Conservation (phyloP, 2,888 invertebrate genomes). For the Chaetoderma sp. region DNA sequence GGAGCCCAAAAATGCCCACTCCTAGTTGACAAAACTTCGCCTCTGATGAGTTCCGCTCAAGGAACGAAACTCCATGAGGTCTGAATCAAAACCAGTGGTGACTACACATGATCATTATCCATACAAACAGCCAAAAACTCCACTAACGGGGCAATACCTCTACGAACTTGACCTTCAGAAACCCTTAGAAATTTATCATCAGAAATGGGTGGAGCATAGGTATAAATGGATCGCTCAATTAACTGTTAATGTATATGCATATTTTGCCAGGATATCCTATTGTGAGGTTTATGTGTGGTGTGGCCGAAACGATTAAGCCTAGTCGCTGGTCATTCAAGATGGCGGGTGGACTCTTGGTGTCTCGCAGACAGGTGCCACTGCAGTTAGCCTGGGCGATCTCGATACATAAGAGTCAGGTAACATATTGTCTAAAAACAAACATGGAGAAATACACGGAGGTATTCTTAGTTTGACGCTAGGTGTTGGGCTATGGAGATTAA, state of each 20-base stretch:
- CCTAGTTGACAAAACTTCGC: too few species aligned
- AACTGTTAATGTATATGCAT: background rate
- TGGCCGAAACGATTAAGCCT: constrained; percentile 78
- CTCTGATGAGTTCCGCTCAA: too few species aligned
- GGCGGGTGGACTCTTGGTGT: constrained; percentile 71
- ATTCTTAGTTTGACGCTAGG: background rate
- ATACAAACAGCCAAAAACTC: too few species aligned
- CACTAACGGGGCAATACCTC: too few species aligned
- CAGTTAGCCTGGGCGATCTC: constrained; percentile 98
- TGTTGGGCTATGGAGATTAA: background rate
- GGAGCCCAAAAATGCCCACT: too few species aligned
- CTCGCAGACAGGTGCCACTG: constrained; percentile 83
- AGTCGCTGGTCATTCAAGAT: constrained; percentile 85
- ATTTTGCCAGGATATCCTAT: constrained; percentile 69
- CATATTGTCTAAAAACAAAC: too few species aligned
- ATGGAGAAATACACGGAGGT: background rate
- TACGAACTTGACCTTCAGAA: too few species aligned
- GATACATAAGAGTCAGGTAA: constrained; percentile 88
- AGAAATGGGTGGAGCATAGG: too few species aligned
- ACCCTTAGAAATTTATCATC: too few species aligned
- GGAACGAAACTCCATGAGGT: too few species aligned
- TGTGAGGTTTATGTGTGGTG: constrained; percentile 75
- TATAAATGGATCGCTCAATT: background rate
- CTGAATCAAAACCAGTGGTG: too few species aligned
- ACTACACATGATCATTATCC: too few species aligned